Conservation (phyloP, 2,888 invertebrate genomes). For the Metellina segmentata region DNA sequence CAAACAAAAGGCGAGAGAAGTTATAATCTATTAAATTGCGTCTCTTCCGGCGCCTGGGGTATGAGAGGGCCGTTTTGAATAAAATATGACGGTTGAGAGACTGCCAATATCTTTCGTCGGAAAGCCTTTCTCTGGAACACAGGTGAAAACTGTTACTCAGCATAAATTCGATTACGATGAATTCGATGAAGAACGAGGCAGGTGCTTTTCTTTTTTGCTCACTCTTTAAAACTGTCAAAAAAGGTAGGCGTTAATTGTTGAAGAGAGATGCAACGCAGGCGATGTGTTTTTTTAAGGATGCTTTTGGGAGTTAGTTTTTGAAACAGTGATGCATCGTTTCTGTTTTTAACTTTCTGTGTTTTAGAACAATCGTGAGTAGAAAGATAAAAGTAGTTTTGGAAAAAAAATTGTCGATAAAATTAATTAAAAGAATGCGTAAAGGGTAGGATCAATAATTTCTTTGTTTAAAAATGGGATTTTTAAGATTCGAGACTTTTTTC, state of each 20-base stretch:
- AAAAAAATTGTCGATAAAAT: too few species aligned
- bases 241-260: neutral
- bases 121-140: neutral
- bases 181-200: neutral
- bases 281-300: neutral
- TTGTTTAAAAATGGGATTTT: too few species aligned
- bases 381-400: too few species aligned
- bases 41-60: slow-evolving; percentile 38
- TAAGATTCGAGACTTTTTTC: too few species aligned
- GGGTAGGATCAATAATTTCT: too few species aligned
- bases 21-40: slow-evolving; percentile 51
- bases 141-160: neutral
- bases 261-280: neutral
- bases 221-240: neutral
- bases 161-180: neutral
- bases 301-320: neutral
- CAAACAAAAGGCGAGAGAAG: slow-evolving; percentile 12
- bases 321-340: neutral
- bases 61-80: neutral
- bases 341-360: neutral
- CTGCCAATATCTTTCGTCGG: slow-evolving; percentile 23
- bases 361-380: neutral
- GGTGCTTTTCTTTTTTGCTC: neutral
- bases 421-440: too few species aligned
- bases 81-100: slow-evolving; percentile 42